Base-by-base conservation (phyloP, 2,113 vertebrate species). In the Muntiacus reevesi region DNA sequence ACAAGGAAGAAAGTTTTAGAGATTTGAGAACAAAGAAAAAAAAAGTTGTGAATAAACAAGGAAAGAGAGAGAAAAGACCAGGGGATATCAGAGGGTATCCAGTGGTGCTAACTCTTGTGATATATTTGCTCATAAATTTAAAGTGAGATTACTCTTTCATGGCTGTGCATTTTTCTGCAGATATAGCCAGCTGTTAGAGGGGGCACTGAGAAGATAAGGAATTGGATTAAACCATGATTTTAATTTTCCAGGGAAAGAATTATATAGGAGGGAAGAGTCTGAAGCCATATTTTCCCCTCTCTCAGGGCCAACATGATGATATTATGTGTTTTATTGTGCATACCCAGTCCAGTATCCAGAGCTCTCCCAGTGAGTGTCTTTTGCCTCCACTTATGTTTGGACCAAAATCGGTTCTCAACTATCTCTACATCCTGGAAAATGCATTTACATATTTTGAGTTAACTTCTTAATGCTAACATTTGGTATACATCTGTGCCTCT, bases 91-190 rank as follows among this genome's bases (percentile, higher is more conserved):
- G 33, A 92, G 7, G 17, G 62, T 87, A 86, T 87, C 45, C 23
- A 62, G 57, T 0, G 36, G 3, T 33, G 45, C 60, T 54, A 33
- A 84, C 14, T 6, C 0, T 2, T 13, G 2, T 57, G 6, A 25
- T 60, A 82, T 33, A 17, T 62, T 67, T 81, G 13, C n/a, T 86
- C n/a, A 23, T 64, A 55, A 94, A 76, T 79, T 78, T 95, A 57
- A 76, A 96, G 43, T 27, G 4, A 78, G 21, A 23, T 14, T 36
- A 7, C 16, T 89, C 12, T 60, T 71, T 40, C 28, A 45, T 47
- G 59, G 23, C 33, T 9, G 3, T 94, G 8, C 28, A 30, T 25
- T 91, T 17, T 79, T 94, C 28, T 92, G 12, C 25, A 60, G 43
- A 60, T 79, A 36, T 2, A 55, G 8, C 64, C 8, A 87, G 4